Base-by-base conservation (phyloP, 2,797 vertebrate species). In the Aeoliscus strigatus region DNA sequence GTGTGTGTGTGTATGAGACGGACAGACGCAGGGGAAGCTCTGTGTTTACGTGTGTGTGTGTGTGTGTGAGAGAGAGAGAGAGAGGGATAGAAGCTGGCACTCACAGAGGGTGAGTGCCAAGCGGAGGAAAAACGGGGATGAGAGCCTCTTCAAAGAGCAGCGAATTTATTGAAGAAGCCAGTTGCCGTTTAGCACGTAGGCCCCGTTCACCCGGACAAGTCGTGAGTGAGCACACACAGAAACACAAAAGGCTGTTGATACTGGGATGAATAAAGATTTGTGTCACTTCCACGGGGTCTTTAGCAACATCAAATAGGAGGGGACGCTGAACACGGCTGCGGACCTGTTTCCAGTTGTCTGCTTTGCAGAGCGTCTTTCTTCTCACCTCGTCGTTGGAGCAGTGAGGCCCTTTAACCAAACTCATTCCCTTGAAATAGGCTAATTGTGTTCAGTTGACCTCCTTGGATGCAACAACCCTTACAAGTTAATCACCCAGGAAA, bases 361-460 rank as follows among this genome's bases (percentile, higher is more conserved):
- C 56, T 66, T 58, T 48, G 49, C 34, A 51, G 18, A 41, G 23
- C 58, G 53, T 50, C 59, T 56, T 66, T 64, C 58, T 49, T 44
- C 49, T 60, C 45, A 41, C 45, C 61, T 58, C 45, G 39, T 78
- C 59, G 70, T 60, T 36, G 27, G 5, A 51, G 55, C 56, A 32
- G 52, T 43, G 45, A 42, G 53, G 62, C 45, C 45, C 56, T 75
- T 76, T 51, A 70, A 72, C 58, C 50, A 60, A 66, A 66, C 32
- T 45, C 58, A 47, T 56, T 59, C 54, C 56, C 52, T 63, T 42
- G 25, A 82, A 81, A 80, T 55, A 48, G 75, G 63, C 68, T 80
- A 73, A 83, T 84, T 85, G 79, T 77, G 75, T 82, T 71, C 76
- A 85, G 75, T 77, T 82, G 77, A 82, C 79, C 86, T 83, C 74